phyloP scores from a whole-genome alignment of 2,888 invertebrate genomes.

The Steinernema hermaphroditum region DNA sequence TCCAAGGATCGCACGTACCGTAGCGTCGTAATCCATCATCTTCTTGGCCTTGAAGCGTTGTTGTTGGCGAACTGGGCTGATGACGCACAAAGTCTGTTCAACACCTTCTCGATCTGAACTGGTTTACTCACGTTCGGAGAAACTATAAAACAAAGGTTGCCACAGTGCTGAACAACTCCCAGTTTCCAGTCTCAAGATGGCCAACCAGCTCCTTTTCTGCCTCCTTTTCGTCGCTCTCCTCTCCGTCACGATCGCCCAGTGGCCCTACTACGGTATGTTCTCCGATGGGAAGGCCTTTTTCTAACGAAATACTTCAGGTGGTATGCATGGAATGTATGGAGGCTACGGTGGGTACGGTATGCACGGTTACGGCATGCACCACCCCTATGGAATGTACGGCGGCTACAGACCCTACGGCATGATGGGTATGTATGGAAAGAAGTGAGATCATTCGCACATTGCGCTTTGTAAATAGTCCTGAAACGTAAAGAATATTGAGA shows the following conservation, averaged over 20 bases:
- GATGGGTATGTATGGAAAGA: neutral
- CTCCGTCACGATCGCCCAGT: neutral
- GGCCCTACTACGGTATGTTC: neutral
- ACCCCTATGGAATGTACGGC: neutral
- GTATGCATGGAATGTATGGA: too few relatives aligned
- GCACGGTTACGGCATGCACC: neutral
- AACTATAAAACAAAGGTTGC: neutral
- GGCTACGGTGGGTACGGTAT: neutral
- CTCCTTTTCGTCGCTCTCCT: neutral
- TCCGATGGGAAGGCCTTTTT: neutral
- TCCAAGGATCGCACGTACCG: too few relatives aligned
- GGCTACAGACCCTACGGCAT: slow-evolving; percentile 8
- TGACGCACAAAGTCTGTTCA: slow-evolving; percentile 6
- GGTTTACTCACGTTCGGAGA: neutral
- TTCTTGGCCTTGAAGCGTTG: neutral
- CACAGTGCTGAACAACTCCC: neutral
- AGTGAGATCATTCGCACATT: neutral
- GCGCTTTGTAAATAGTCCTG: neutral
- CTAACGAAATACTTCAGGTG: neutral
- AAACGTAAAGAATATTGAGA: too few relatives aligned
- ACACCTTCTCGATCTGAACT: neutral
- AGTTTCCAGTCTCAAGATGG: neutral
- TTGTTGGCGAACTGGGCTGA: neutral
- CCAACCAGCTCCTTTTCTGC: neutral
- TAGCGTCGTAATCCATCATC: neutral